Percentiles rank a stretch among this genome's conserved stretches.
These are phyloP conservation scores for Synanceia verrucosa DNA, from an alignment of 2,797 vertebrate species.

Conservation along the genomic window DNA sequence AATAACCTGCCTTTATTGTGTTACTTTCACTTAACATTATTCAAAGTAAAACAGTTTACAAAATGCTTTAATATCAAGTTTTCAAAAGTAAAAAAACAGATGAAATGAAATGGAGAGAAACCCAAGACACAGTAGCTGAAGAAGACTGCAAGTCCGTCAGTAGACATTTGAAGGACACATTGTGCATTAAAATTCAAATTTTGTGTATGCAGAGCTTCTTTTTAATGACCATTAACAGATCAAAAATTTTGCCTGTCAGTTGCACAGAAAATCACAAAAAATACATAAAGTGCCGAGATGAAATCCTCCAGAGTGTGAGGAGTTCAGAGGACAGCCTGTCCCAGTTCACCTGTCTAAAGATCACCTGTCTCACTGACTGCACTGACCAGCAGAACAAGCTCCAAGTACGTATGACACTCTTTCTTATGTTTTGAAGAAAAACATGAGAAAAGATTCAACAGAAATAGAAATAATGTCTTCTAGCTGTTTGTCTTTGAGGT, in stretches of 20 bases:
- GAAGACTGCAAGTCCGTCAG: background rate
- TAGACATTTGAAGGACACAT: background rate
- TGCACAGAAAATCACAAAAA: conserved; percentile 81
- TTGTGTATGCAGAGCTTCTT: background rate
- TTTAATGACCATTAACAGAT: background rate
- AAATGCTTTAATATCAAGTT: background rate
- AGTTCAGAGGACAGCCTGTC: conserved; percentile 74
- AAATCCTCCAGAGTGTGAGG: conserved; percentile 76
- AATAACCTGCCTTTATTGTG: no score
- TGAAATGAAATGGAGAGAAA: background rate
- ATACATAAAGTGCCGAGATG: conserved; percentile 75
- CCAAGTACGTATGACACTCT: conserved; percentile 72
- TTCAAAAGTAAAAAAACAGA: background rate
- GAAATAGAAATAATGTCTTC: background rate
- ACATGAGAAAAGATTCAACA: background rate
- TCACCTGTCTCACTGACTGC: conserved; percentile 85
- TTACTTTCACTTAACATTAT: background rate
- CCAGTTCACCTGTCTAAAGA: conserved; percentile 71
- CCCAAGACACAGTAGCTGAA: background rate
- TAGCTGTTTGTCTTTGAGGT: background rate
- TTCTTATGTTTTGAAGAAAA: background rate
- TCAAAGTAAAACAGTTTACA: background rate
- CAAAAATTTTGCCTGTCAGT: conserved; percentile 65
- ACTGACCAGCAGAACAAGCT: conserved; percentile 80
- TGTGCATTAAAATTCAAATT: background rate